Base-by-base conservation (phyloP, 2,888 invertebrate genomes). In the Phengaris alcon region DNA sequence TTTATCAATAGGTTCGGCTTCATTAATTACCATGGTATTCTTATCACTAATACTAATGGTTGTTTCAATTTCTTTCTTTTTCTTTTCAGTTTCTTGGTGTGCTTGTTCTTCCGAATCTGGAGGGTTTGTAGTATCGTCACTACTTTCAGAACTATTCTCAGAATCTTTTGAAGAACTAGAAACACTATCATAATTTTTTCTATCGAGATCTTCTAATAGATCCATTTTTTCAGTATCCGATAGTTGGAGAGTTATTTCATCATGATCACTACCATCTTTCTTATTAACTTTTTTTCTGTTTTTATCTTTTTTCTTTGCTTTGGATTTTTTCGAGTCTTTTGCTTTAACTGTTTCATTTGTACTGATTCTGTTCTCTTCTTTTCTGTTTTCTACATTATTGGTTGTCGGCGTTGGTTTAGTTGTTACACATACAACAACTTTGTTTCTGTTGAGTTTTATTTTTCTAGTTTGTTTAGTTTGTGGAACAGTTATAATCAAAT, bases 221-320 rank as follows among this genome's bases (percentile, higher is more conserved):
- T 94, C 93, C 90, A 93, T 91, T 80, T 93, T 93, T 77, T 93
- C 93, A 1, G 90, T 84, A 82, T 94, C 93, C 0, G 94, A 94
- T 15, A 93, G 77, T 75, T 94, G 90, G 0, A 93, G 78, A 2
- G 88, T 92, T 54, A 94, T 92, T 80, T 94, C 93, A 78, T 94
- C 93, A 6, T 90, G 88, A 78, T 93, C 91, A 57, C 89, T 88
- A 1, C 87, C 89, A 74, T 88, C 87, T 78, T 88, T 87, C 0
- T 82, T 84, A 12, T 78, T 77, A 35, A 80, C 82, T 74, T 85
- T 86, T 75, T 85, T 86, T 77, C 83, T 85, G 48, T 80, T 81
- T 76, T 86, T 88, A 68, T 85, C 87, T 76, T 87, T 90, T 69
- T 82, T 85, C 79, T 87, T 91, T 54, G 84, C 85, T 78, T 91